A percentile compares a stretch with the other conserved stretches of the same genome.
Evolutionary conservation across 2,113 vertebrate genomes (phyloP).

Genomic region (Melanocharis versteri): DNA sequence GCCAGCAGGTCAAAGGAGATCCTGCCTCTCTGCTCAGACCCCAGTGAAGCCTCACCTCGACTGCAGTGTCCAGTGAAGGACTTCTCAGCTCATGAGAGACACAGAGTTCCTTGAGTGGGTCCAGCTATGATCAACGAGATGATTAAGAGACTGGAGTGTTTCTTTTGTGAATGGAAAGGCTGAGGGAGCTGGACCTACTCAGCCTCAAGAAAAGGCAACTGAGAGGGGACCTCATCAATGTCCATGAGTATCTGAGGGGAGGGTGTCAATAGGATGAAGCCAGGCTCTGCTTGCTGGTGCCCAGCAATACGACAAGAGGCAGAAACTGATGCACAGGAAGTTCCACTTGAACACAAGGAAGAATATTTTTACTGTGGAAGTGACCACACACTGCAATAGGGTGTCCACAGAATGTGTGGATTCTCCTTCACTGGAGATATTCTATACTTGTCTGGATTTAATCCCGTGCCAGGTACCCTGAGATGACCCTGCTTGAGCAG

Average conservation of each 20-base stretch:
- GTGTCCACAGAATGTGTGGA: neutral
- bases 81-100: neutral
- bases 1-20: neutral
- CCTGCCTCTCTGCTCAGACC: neutral
- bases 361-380: neutral
- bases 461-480: too few species aligned
- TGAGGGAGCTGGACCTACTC: neutral
- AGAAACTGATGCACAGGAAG: neutral
- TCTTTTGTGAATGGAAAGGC: neutral
- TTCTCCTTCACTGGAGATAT: neutral
- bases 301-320: neutral
- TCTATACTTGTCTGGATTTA: neutral
- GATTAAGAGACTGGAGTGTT: neutral
- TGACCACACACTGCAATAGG: too few species aligned
- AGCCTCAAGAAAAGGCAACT: neutral
- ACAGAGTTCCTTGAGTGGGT: neutral
- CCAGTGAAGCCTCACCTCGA: neutral
- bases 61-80: neutral
- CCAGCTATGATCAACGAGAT: rapidly evolving
- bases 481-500: neutral
- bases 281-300: neutral
- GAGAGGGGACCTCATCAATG: neutral
- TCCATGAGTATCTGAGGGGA: neutral
- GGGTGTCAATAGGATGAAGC: neutral
- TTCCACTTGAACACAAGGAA: neutral